Evolutionary conservation across 1,140 invertebrate species (phyloP), one percentile per base, ranked within the genome.

Genomic region (Leucophenga varia): DNA sequence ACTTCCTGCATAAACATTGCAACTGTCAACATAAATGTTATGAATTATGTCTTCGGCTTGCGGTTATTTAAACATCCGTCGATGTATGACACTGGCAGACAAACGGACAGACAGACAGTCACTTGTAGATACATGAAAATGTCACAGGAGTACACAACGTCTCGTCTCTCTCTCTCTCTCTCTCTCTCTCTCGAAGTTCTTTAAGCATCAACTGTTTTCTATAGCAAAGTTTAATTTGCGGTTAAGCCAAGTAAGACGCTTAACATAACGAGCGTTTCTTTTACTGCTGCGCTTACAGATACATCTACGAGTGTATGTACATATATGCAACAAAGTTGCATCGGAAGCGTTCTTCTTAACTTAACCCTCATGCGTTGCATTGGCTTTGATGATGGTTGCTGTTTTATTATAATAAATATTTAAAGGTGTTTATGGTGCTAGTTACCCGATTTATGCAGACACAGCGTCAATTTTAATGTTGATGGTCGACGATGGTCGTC

Each of bases 11-110:
- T 34, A 9, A n/a, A 14, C n/a, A 34, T 13, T n/a, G 4, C 9
- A n/a, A n/a, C 31, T 14, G 31, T 34, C 51, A 43, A 54, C 54
- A 67, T 61, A 67, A 61, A 65, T 54, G 63, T 67, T 48, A 34
- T 63, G 63, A 65, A 25, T 65, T 67, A 61, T 67, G 58, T 47
- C 35, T 38, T 39, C 42, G 42, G 54, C 38, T 53, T 64, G 59
- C 31, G 59, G 59, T 61, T 13, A 13, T 34, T n/a, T n/a, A n/a
- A n/a, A n/a, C n/a, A n/a, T n/a, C n/a, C n/a, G n/a, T n/a, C n/a
- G n/a, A n/a, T n/a, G n/a, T n/a, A n/a, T n/a, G n/a, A n/a, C n/a
- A n/a, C n/a, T n/a, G n/a, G n/a, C n/a, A n/a, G n/a, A n/a, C n/a
- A n/a, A n/a, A n/a, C 4, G 6, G 31, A 4, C 31, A 34, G 13